A percentile compares a stretch with the other conserved stretches of the same genome.
These are phyloP conservation scores for Cavia porcellus DNA, from an alignment of 2,113 vertebrate genomes.

Conservation along the genomic window DNA sequence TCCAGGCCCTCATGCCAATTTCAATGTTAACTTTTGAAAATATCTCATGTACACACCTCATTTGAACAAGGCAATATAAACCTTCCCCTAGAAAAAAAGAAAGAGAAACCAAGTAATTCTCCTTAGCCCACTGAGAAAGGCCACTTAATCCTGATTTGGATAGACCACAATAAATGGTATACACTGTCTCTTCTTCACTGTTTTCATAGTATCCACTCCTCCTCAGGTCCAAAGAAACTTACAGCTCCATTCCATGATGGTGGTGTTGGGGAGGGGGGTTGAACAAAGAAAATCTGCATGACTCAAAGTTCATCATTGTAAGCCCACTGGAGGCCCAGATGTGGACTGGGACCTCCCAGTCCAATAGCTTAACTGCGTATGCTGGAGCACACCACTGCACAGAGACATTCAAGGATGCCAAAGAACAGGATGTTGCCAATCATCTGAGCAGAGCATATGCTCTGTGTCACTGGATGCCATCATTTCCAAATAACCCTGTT, in stretches of 20 bases:
- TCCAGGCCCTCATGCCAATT: constrained; percentile 69
- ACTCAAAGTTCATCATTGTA: background rate
- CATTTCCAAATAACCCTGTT: background rate
- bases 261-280: background rate
- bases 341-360: background rate
- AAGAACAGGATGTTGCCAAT: background rate
- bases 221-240: background rate
- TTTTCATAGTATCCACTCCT: background rate
- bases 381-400: fast-evolving
- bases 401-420: background rate
- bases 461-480: background rate
- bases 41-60: constrained; percentile 46
- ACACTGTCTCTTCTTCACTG: background rate
- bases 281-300: background rate
- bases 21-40: constrained; percentile 74
- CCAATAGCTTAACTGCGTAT: background rate
- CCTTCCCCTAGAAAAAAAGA: background rate
- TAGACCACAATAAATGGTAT: background rate
- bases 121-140: background rate
- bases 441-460: background rate
- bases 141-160: background rate
- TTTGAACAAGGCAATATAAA: background rate
- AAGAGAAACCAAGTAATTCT: constrained; percentile 13
- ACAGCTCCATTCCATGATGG: background rate
- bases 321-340: background rate